phyloP scores from a whole-genome alignment of 2,113 vertebrate genomes.

The Chloropsis cyanopogon region DNA sequence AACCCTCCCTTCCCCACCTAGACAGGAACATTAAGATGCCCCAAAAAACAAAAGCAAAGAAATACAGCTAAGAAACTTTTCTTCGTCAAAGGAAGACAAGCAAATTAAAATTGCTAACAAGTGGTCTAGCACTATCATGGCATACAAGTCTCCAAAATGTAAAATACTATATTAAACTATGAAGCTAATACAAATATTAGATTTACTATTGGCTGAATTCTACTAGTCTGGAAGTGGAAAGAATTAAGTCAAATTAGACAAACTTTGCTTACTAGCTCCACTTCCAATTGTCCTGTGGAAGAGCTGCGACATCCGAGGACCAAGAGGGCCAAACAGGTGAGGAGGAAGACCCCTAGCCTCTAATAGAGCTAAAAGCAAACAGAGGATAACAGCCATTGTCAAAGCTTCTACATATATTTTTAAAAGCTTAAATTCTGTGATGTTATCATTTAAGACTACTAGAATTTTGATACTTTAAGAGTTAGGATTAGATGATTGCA shows the following conservation, averaged over 20 bases:
- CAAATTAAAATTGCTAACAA: neutral
- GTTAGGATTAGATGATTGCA: neutral
- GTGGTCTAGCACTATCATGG: neutral
- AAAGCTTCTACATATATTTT: conserved; percentile 50
- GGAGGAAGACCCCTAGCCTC: conserved; percentile 98
- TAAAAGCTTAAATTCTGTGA: conserved; percentile 37
- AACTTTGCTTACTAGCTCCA: conserved; percentile 91
- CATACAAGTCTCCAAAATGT: neutral
- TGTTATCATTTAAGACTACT: conserved; percentile 17
- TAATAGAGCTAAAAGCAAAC: conserved; percentile 85
- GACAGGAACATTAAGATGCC: neutral
- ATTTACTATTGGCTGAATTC: conserved; percentile 14
- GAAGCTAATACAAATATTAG: conserved; percentile 35
- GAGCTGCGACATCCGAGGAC: conserved; percentile 98
- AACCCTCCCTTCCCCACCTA: conserved; percentile 57
- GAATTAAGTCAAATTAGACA: conserved; percentile 64
- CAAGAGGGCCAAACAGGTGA: conserved; percentile 97
- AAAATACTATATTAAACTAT: neutral
- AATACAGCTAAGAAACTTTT: neutral
- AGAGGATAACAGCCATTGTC: conserved; percentile 68
- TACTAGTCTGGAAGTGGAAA: conserved; percentile 55
- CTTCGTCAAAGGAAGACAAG: neutral
- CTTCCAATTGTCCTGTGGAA: conserved; percentile 99
- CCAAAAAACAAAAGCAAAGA: neutral
- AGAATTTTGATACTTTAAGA: neutral